These are phyloP conservation scores for Hemibagrus guttatus DNA, from an alignment of 2,797 vertebrate species.

Conservation along the genomic window DNA sequence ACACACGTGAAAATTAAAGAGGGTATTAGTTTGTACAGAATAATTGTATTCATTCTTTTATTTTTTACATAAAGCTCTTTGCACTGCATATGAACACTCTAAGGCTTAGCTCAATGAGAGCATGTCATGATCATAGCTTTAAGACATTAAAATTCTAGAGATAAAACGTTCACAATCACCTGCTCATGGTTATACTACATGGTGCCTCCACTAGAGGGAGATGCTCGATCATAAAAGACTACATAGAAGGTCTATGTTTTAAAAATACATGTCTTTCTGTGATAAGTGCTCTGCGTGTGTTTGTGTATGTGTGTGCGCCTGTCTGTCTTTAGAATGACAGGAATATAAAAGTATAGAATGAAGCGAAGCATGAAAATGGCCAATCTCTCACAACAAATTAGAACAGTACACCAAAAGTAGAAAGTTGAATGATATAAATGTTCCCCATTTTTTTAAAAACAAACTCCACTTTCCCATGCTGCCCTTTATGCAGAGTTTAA, in stretches of 20 bases:
- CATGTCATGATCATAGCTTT: not conserved
- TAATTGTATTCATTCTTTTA: not conserved
- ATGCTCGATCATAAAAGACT: conserved; percentile 45
- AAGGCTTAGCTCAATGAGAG: not conserved
- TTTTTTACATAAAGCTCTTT: not conserved
- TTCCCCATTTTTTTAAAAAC: not conserved
- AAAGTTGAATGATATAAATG: too few relatives aligned
- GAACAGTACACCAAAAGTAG: not conserved
- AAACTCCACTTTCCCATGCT: conserved; percentile 5
- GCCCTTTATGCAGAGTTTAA: conserved; percentile 9
- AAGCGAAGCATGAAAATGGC: not conserved
- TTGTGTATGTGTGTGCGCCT: not conserved
- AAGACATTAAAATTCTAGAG: not conserved
- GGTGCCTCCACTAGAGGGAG: conserved; percentile 61
- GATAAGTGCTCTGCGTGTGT: too few relatives aligned
- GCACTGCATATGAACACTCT: not conserved
- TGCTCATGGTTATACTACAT: not conserved
- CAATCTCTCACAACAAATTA: not conserved
- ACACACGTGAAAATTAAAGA: not conserved
- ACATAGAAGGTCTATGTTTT: not conserved
- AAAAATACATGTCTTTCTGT: not conserved
- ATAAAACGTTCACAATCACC: not conserved
- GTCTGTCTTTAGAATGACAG: not conserved
- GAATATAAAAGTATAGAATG: not conserved
- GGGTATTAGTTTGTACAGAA: not conserved